Evolutionary conservation across 2,113 vertebrate genomes (phyloP), one percentile per base, ranked within the genome.

Genomic region (Nothoprocta perdicaria): DNA sequence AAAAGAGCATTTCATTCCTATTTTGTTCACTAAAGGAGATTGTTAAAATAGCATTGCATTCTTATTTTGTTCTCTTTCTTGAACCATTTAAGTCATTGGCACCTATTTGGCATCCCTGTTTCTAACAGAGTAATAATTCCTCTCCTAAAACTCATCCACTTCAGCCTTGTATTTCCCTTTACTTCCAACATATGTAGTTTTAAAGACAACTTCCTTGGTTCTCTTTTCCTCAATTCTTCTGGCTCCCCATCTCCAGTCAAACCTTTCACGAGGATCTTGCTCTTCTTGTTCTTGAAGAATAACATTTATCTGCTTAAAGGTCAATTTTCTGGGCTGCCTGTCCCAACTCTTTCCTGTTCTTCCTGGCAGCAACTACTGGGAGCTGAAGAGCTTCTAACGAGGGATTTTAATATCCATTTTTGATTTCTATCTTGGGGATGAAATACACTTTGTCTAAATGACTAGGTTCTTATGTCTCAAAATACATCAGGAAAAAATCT

Each of bases 11-110:
- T 53, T n/a, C 53, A 50, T 45, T 5, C 14, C 66, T 4, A 81
- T 81, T 75, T 75, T 84, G n/a, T 82, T 83, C 17, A 55, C 12
- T 66, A 75, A 82, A 55, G 71, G n/a, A 68, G 3, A 52, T 21
- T 73, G 68, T 69, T 84, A 86, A 90, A 96, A 80, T 5, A 12
- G 1, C 8, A 23, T 14, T 53, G n/a, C 62, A 46, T 45, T 6
- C 16, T 69, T 4, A 81, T 84, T 75, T 75, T 84, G n/a, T 82
- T 83, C 19, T 68, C 9, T 35, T 86, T 72, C 22, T 84, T 71
- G 17, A 81, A 45, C 23, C 50, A 4, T 48, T 45, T 45, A 62
- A 57, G 8, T 29, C 8, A 53, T 23, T 66, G 19, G 3, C 18
- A 35, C 3, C 12, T 53, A 21, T 65, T 53, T 55, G 50, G 4